Evolutionary conservation across 2,113 vertebrate species (phyloP), one percentile per base, ranked within the genome.

Genomic region (Holacanthus passer): DNA sequence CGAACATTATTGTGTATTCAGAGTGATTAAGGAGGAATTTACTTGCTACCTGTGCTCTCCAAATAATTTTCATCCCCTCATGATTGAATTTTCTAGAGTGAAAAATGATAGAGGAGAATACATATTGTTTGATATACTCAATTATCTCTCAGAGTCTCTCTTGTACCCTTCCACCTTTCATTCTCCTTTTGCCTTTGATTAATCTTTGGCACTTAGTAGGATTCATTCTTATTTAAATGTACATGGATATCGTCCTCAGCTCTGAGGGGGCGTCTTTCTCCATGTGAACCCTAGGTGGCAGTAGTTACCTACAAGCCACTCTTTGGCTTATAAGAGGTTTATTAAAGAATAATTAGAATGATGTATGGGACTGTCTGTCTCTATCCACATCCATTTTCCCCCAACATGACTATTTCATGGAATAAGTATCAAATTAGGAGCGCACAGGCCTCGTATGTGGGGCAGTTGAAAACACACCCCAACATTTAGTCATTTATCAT

Each of bases 341-440:
- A 95, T 95, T 94, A 93, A 94, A 93, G 91, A 95, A 94, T 93
- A 89, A 95, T 95, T 94, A 90, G 77, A 93, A 90, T 93, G 94
- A 94, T 94, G 84, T 93, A 95, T 94, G 93, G 83, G 89, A 93
- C 91, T 92, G 94, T 94, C 94, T 94, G 89, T 94, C 88, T 94
- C 90, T 82, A 93, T 94, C 91, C 92, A 91, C 91, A 93, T 93
- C 89, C 92, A 90, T 94, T 94, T 87, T 88, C 90, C 89, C 86
- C 82, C 81, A 92, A 92, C 90, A 91, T 91, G 90, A 90, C 92
- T 92, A 91, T 93, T 93, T 94, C 91, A 92, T 90, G 87, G 92
- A 93, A 92, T 92, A 92, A 92, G 90, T 92, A 92, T 94, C 90
- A 94, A 91, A 93, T 94, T 94, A 93, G 91, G 84, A 63, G 86